These are phyloP conservation scores for Felis catus DNA, from an alignment of 2,113 vertebrate genomes.

Conservation along the genomic window DNA sequence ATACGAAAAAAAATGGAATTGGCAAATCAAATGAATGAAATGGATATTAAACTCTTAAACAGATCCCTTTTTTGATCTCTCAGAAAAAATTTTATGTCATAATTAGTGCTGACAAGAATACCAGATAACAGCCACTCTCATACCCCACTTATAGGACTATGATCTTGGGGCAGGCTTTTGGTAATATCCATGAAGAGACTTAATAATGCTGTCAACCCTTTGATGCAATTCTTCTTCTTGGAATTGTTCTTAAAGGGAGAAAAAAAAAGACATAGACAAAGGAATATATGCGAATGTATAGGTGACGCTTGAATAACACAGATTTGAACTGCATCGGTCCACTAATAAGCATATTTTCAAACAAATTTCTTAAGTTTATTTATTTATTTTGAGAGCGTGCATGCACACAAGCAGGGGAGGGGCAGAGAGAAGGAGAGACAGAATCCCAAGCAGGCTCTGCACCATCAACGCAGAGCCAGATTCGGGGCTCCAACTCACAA, in stretches of 20 bases:
- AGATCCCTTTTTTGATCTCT: background rate
- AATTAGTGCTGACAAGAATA: background rate
- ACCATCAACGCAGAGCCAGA: too few species aligned
- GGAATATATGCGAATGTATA: background rate
- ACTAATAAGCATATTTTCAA: background rate
- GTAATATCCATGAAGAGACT: background rate
- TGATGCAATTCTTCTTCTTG: background rate
- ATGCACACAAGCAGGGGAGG: too few species aligned
- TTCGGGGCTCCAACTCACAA: too few species aligned
- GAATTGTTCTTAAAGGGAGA: background rate
- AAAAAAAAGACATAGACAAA: background rate
- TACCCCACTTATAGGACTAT: background rate
- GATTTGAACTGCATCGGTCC: background rate
- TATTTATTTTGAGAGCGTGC: too few species aligned
- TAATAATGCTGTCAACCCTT: background rate
- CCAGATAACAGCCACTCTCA: background rate
- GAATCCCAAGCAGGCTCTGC: too few species aligned
- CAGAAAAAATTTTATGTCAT: background rate
- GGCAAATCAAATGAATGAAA: background rate
- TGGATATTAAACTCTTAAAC: background rate
- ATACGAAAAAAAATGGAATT: background rate
- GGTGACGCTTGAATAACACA: background rate
- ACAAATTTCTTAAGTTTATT: too few species aligned
- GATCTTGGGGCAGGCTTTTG: background rate
- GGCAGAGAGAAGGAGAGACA: too few species aligned